Evolutionary conservation across 2,113 vertebrate species (phyloP).

Genomic region (Hipposideros armiger): DNA sequence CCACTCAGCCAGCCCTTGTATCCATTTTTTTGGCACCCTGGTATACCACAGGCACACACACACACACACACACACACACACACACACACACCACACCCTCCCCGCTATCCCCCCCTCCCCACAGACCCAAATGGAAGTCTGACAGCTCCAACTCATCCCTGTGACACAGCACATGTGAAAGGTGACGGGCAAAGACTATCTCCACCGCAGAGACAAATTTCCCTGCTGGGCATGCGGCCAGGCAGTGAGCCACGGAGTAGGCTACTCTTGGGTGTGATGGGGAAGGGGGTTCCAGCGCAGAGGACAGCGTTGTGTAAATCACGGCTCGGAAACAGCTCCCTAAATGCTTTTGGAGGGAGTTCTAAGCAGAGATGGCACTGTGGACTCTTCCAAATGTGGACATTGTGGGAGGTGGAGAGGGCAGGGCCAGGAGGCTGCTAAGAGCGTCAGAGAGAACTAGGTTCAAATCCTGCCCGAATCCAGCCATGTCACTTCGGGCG

Average conservation of each 20-base stretch:
- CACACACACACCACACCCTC: too few species aligned
- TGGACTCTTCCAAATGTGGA: accelerated
- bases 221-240: neutral
- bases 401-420: accelerated
- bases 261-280: accelerated
- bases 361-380: accelerated
- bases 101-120: too few species aligned
- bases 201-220: accelerated
- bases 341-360: accelerated
- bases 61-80: accelerated
- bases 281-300: neutral
- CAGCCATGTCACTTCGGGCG: accelerated
- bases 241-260: accelerated
- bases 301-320: accelerated
- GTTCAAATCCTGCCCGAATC: neutral
- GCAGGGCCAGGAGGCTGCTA: neutral
- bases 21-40: too few species aligned
- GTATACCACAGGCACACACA: too few species aligned
- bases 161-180: neutral
- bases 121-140: neutral
- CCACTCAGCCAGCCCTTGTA: too few species aligned
- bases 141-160: neutral
- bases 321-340: accelerated
- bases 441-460: neutral
- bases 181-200: too few species aligned